Evolutionary conservation across 2,113 vertebrate species (phyloP).

Genomic region (Gallinago media): DNA sequence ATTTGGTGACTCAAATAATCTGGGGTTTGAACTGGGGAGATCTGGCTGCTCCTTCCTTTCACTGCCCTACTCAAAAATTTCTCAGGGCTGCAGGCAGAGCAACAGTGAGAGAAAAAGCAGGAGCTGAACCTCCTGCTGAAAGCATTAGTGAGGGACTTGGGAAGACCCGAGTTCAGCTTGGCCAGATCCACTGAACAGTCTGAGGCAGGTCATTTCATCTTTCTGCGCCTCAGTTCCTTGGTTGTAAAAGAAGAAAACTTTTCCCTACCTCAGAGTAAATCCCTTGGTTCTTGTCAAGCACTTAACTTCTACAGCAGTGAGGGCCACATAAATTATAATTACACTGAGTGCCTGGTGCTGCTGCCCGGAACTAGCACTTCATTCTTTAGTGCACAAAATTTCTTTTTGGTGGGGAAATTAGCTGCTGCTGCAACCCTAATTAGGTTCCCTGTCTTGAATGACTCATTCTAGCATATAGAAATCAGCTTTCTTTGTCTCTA

Average conservation of each 20-base stretch:
- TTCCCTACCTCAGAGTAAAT: constrained; percentile 55
- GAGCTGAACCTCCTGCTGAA: background rate
- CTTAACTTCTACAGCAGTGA: constrained; percentile 30
- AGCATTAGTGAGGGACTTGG: background rate
- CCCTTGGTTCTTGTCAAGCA: constrained; percentile 60
- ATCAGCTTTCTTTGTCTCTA: constrained; percentile 42
- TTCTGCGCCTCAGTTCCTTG: background rate
- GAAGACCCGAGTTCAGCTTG: background rate
- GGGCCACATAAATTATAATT: constrained; percentile 63
- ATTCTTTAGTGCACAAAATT: constrained; percentile 44
- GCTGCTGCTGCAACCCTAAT: constrained; percentile 35
- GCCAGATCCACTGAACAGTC: background rate
- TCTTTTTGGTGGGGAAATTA: constrained; percentile 54
- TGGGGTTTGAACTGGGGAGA: background rate
- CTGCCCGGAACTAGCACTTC: constrained; percentile 63
- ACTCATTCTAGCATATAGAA: constrained; percentile 29
- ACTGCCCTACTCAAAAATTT: background rate
- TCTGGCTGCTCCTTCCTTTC: background rate
- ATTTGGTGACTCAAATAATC: background rate
- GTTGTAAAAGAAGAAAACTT: constrained; percentile 47
- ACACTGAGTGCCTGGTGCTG: constrained; percentile 41
- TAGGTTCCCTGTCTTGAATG: constrained; percentile 44
- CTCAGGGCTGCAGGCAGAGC: background rate
- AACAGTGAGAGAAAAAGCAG: background rate
- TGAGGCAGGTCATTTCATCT: background rate